Evolutionary conservation across 2,888 invertebrate genomes (phyloP), one percentile per base, ranked within the genome.

Genomic region (Polydrusus tereticollis): DNA sequence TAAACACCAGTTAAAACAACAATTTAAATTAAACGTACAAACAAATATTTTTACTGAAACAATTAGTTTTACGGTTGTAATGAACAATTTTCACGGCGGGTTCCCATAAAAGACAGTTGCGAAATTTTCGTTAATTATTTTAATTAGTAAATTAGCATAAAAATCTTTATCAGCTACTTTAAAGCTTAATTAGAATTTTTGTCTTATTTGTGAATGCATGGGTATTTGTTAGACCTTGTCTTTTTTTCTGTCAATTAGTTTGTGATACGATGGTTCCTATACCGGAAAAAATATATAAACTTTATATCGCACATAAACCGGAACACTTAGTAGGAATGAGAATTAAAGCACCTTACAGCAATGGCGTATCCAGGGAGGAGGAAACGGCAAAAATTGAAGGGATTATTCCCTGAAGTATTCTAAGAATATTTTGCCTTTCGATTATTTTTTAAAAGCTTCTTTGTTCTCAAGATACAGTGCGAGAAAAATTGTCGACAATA

Each of bases 121-220:
- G 29, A 55, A 55, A 29, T 50, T 26, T 26, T 55, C 16, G 14
- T 26, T 55, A 55, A 55, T 55, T 55, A 10, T 8, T 23, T 29
- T 55, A 55, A 55, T 55, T 55, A 55, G 16, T 33, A 29, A 55
- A 55, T 55, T 55, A 55, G 16, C 52, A 29, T 55, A 18, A 29
- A 52, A 23, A 26, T 50, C 14, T 26, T 50, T 26, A 50, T 26
- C 10, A 23, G 10, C 7, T 50, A 10, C n/a, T 26, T 26, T 21
- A 47, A 47, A 4, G 7, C 16, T 43, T 43, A 43, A 43, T 43
- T 43, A 43, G 36, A n/a, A 1, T 43, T 16, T 16, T 16, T 36
- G 36, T 12, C 12, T 36, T 26, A 26, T 26, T 26, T 5, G 16
- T 14, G 45, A 10, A 10, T 6, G 7, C 18, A 20, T 7, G 7